A percentile compares a stretch with the other conserved stretches of the same genome.
Conservation (phyloP, 2,888 invertebrate genomes). For the Oscheius sp. region DNA sequence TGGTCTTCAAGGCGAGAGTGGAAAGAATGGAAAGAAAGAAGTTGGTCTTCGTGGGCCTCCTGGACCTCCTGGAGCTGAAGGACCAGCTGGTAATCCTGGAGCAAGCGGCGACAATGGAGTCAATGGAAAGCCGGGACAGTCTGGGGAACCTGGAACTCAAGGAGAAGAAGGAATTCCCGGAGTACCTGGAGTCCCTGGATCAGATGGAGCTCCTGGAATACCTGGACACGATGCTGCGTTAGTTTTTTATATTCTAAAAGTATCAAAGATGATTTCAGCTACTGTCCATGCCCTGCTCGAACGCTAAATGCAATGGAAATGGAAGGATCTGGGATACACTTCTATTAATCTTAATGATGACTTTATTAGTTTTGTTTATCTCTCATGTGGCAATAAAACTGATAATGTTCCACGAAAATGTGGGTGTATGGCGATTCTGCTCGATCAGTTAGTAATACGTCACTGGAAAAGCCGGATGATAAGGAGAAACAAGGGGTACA, state of each 20-base stretch:
- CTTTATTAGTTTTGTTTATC: background rate
- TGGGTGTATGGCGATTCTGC: no score
- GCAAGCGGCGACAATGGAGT: background rate
- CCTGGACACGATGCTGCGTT: background rate
- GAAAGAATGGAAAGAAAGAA: constrained; percentile 9
- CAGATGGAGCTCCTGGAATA: background rate
- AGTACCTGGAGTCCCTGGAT: background rate
- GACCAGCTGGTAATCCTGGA: constrained; percentile 9
- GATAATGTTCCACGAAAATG: background rate
- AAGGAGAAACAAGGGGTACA: background rate
- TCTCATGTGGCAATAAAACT: background rate
- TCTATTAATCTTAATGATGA: constrained; percentile 9
- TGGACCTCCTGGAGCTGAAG: constrained; percentile 11
- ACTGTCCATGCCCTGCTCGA: constrained; percentile 17
- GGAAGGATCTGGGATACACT: constrained; percentile 21
- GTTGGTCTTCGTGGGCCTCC: constrained; percentile 16
- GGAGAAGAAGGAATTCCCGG: constrained; percentile 27
- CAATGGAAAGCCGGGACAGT: background rate
- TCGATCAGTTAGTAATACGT: background rate
- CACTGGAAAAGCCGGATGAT: background rate
- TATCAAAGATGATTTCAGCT: background rate
- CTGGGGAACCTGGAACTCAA: background rate
- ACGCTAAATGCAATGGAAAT: constrained; percentile 3
- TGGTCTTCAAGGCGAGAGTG: background rate
- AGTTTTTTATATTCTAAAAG: background rate